phyloP scores from a whole-genome alignment of 2,888 invertebrate genomes.

The Galerucella pusilla region DNA sequence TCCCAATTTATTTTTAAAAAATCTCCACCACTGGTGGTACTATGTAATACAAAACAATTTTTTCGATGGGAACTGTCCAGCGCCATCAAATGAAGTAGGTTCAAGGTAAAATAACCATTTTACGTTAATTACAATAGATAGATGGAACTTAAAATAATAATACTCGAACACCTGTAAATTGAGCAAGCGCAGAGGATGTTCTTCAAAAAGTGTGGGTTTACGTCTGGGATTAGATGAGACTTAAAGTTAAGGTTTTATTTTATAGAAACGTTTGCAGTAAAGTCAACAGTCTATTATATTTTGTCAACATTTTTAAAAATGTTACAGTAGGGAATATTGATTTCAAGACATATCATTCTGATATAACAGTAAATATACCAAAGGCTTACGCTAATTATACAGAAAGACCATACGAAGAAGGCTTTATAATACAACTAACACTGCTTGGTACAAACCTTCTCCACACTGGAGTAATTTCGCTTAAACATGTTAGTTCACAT shows the following conservation, averaged over 20 bases:
- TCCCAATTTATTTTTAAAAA: background rate
- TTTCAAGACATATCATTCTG: too few relatives aligned
- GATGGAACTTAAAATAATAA: slow-evolving; percentile 44
- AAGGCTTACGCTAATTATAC: too few relatives aligned
- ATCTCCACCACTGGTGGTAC: slow-evolving; percentile 6
- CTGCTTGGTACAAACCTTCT: too few relatives aligned
- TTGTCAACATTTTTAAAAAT: background rate
- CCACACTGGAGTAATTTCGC: too few relatives aligned
- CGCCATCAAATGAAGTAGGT: slow-evolving; percentile 44
- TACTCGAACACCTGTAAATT: slow-evolving; percentile 48
- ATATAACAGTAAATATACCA: too few relatives aligned
- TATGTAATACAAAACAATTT: slow-evolving; percentile 29
- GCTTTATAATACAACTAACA: too few relatives aligned
- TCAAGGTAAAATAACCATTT: slow-evolving; percentile 51
- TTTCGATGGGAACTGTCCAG: slow-evolving; percentile 43
- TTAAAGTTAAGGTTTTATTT: background rate
- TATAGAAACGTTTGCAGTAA: background rate
- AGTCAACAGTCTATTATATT: background rate
- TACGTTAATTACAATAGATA: slow-evolving; percentile 45
- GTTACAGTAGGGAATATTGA: background rate
- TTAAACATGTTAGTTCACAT: too few relatives aligned
- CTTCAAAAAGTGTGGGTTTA: slow-evolving; percentile 44
- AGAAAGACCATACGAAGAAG: too few relatives aligned
- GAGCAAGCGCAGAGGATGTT: slow-evolving; percentile 44
- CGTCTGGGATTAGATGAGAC: slow-evolving; percentile 3